Percentiles rank a stretch among this genome's conserved stretches.
Conservation (phyloP, 1,140 invertebrate genomes). For the Acarapis woodi region DNA sequence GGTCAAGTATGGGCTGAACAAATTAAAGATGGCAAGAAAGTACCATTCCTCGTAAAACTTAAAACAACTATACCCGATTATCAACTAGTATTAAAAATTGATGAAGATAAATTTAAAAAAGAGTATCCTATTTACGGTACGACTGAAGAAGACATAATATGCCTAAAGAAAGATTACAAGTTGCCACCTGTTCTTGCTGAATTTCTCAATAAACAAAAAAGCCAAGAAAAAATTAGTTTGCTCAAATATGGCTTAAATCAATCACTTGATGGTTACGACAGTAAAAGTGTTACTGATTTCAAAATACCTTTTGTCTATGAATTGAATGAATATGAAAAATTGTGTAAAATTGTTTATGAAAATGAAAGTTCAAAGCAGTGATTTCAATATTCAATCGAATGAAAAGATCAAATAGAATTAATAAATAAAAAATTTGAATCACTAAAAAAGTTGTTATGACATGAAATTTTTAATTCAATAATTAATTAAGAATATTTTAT, state of each 20-base stretch:
- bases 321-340: neutral
- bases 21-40: slow-evolving; percentile 4
- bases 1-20: slow-evolving; percentile 7
- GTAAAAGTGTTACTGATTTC: slow-evolving; percentile 7
- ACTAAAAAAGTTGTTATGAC: too few relatives aligned
- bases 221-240: neutral
- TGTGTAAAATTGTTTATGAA: too few relatives aligned
- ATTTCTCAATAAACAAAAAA: slow-evolving; percentile 4
- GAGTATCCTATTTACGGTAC: slow-evolving; percentile 2
- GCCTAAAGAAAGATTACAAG: slow-evolving; percentile 4
- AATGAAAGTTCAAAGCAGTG: too few relatives aligned
- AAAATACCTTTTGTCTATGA: slow-evolving; percentile 3
- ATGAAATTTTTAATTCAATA: too few relatives aligned
- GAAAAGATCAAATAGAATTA: too few relatives aligned
- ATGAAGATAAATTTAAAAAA: slow-evolving; percentile 8
- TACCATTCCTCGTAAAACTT: slow-evolving; percentile 5
- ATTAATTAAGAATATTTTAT: too few relatives aligned
- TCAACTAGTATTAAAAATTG: slow-evolving; percentile 9
- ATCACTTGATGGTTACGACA: neutral
- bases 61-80: slow-evolving; percentile 6
- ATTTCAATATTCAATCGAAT: too few relatives aligned
- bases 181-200: slow-evolving; percentile 9
- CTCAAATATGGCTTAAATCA: neutral
- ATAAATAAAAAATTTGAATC: too few relatives aligned
- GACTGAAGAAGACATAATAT: neutral